Evolutionary conservation across 2,888 invertebrate species (phyloP), one percentile per base, ranked within the genome.

Genomic region (Trissoscelio sp.): DNA sequence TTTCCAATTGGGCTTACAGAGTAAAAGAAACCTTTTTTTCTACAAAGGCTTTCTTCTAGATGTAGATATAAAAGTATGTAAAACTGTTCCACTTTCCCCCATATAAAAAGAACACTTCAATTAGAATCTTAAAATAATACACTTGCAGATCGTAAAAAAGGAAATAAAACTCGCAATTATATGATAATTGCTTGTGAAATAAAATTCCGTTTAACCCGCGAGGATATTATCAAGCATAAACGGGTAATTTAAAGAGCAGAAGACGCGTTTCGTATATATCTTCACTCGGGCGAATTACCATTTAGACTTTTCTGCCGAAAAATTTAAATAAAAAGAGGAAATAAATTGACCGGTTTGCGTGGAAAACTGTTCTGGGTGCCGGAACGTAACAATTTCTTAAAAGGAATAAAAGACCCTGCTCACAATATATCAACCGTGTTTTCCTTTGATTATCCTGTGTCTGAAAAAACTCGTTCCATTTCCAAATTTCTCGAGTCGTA

Each of bases 181-280:
- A 11, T 34, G 2, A 9, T 34, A 34, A 34, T 34, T 34, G 5
- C 34, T 2, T 9, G 5, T 1, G 11, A 34, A 34, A 34, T 34
- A 34, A 34, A 34, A 34, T 9, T 34, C 5, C 34, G 34, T 34
- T 34, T 34, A 34, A 34, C 2, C 11, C 11, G 7, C 5, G 11
- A 34, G 34, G 11, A 34, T 7, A 7, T 34, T 34, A 34, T 34
- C 1, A 34, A 51, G 24, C 28, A 24, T 34, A 31, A 58, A 42
- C 58, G n/a, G 18, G 44, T 60, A 16, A 42, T 18, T 28, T 24
- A n/a, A 28, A 28, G 18, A 28, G 28, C n/a, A 24, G 11, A 44
- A 28, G 20, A 44, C 28, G 34, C 31, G 64, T 64, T 64, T 37
- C 9, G 34, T 11, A n/a, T 12, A 51, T 24, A 51, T 46, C 44